Evolutionary conservation across 2,113 vertebrate genomes (phyloP), one percentile per base, ranked within the genome.

Genomic region (Cyrtonyx montezumae): DNA sequence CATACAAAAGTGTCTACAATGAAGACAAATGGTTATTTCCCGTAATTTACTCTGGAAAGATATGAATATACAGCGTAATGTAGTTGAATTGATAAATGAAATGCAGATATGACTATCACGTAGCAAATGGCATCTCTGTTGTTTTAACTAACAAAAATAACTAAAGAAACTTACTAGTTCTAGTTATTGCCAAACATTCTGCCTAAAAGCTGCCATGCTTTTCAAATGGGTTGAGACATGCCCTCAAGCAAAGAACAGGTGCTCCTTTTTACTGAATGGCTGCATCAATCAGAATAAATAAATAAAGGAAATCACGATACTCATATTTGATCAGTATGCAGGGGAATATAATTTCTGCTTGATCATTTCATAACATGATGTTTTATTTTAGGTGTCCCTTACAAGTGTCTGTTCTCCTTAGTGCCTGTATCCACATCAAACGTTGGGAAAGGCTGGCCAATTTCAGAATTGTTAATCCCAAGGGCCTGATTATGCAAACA

Each of bases 1-100:
- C 94, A 84, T 91, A 87, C 92, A 75, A 37, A 97, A 97, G 95
- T 97, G 95, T 96, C 95, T 97, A 13, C 96, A 93, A 96, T 97
- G 97, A 97, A 97, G 97, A 98, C 96, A 96, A 95, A 97, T 94
- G 70, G 81, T 97, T 96, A 94, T 91, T 95, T 96, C 92, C 93
- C 28, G 62, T 96, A 93, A 91, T 96, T 96, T 97, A 91, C 87
- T 96, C 87, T 46, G 91, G 93, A 97, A 96, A 93, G 86, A 96
- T 49, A 89, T 71, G 95, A 96, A 74, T 92, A 68, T 84, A 49
- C 76, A 67, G 87, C 85, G 21, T 85, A 95, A 75, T 25, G 1
- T 58, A 56, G 80, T 74, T 93, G 93, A 80, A 91, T 95, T 95
- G 88, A 79, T 86, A 96, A 92, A 78, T 95, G 88, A 94, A 94